Percentiles rank a stretch among this genome's conserved stretches.
Conservation (phyloP, 2,797 vertebrate species). For the Hybognathus amarus region DNA sequence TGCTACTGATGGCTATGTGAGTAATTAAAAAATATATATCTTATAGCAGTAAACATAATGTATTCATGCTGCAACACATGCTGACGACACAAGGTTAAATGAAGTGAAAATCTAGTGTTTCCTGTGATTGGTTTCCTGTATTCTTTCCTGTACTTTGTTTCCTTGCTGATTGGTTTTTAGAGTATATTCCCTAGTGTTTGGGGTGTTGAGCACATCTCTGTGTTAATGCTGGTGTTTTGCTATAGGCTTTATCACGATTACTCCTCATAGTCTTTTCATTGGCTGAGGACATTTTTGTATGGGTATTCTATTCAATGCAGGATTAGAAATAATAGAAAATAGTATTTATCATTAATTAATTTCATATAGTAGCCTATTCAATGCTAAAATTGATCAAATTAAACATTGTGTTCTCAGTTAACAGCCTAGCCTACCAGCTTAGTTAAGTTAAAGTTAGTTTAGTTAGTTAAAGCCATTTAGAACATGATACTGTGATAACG, state of each 20-base stretch:
- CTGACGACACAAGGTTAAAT: background rate
- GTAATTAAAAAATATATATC: background rate
- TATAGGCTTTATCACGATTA: background rate
- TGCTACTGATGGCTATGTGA: too few species aligned
- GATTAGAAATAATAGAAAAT: background rate
- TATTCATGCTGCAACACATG: background rate
- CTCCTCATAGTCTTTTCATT: background rate
- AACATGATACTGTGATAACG: background rate
- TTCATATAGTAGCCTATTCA: background rate
- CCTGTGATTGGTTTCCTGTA: background rate
- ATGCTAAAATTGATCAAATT: background rate
- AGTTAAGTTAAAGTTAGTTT: background rate
- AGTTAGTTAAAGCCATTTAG: background rate
- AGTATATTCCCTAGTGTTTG: background rate
- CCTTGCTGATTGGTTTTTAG: background rate
- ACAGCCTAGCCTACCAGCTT: background rate
- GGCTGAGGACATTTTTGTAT: background rate
- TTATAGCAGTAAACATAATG: background rate
- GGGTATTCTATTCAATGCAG: background rate
- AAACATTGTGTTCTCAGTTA: background rate
- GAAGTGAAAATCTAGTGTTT: background rate
- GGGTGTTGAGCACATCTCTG: background rate
- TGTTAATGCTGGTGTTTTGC: background rate
- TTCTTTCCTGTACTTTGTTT: background rate
- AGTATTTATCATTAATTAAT: too few species aligned